phyloP scores from a whole-genome alignment of 2,113 vertebrate species.

The Parotia lawesii region DNA sequence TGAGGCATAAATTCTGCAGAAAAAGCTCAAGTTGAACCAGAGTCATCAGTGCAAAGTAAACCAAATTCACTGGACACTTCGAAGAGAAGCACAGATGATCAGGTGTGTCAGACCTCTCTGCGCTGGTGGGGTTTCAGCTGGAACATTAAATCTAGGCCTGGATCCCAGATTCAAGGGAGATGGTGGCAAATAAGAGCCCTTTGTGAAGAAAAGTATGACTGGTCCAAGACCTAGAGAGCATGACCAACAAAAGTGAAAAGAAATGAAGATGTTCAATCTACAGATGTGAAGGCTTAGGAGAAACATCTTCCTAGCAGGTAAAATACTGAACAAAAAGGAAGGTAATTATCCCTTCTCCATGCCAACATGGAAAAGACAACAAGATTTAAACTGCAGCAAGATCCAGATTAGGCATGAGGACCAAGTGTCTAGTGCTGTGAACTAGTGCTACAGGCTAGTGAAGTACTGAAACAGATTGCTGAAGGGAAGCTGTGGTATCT shows the following conservation, averaged over 20 bases:
- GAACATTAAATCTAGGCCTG: neutral
- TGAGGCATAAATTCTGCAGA: neutral
- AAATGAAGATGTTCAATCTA: neutral
- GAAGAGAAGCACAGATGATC: neutral
- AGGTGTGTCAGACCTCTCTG: neutral
- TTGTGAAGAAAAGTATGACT: neutral
- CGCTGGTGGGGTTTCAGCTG: neutral
- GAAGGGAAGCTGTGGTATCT: neutral
- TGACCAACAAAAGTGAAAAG: neutral
- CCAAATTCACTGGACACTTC: neutral
- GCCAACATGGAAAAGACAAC: neutral
- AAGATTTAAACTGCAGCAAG: neutral
- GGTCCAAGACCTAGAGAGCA: neutral
- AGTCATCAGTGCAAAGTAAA: neutral
- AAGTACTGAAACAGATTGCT: neutral
- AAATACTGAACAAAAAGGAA: neutral
- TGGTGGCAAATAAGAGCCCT: neutral
- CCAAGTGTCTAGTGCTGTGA: neutral
- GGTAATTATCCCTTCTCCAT: neutral
- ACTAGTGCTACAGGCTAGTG: neutral
- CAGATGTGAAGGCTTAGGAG: neutral
- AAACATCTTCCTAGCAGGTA: neutral
- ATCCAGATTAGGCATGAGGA: neutral
- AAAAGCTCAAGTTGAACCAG: neutral
- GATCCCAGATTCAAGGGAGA: neutral